A percentile compares a stretch with the other conserved stretches of the same genome.
These are phyloP conservation scores for Trissoscelio sp. DNA, from an alignment of 2,888 invertebrate species.

Conservation along the genomic window DNA sequence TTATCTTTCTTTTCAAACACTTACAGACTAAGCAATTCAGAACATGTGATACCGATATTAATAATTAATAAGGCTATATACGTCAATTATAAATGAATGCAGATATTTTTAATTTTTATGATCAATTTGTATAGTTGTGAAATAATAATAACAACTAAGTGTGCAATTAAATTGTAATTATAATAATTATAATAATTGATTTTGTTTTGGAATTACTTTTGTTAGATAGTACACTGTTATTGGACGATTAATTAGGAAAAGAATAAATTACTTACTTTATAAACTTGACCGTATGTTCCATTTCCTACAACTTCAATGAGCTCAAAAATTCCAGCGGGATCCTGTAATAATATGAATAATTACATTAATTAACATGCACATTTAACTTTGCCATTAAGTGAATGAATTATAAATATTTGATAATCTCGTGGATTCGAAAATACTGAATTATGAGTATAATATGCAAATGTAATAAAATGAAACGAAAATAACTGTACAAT, in stretches of 20 bases:
- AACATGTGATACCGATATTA: constrained; percentile 12
- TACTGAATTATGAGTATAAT: constrained; percentile 7
- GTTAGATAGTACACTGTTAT: too few relatives aligned
- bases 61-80: constrained; percentile 22
- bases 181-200: too few relatives aligned
- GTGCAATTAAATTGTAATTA: too few relatives aligned
- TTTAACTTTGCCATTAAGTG: constrained; percentile 14
- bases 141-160: too few relatives aligned
- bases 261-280: constrained; percentile 90
- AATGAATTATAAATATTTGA: constrained; percentile 11
- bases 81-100: constrained; percentile 26
- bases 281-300: constrained; percentile 99
- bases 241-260: constrained; percentile 3
- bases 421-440: background rate
- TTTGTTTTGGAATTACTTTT: too few relatives aligned
- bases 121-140: too few relatives aligned
- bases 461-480: background rate
- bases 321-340: constrained; percentile 99
- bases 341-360: constrained; percentile 87
- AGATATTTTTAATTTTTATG: constrained; percentile 1
- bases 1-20: constrained; percentile 24
- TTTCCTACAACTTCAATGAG: constrained; percentile 99
- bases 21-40: constrained; percentile 7
- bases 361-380: constrained; percentile 24
- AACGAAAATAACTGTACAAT: background rate